These are phyloP conservation scores for Monopterus albus DNA, from an alignment of 2,113 vertebrate genomes.

Conservation along the genomic window DNA sequence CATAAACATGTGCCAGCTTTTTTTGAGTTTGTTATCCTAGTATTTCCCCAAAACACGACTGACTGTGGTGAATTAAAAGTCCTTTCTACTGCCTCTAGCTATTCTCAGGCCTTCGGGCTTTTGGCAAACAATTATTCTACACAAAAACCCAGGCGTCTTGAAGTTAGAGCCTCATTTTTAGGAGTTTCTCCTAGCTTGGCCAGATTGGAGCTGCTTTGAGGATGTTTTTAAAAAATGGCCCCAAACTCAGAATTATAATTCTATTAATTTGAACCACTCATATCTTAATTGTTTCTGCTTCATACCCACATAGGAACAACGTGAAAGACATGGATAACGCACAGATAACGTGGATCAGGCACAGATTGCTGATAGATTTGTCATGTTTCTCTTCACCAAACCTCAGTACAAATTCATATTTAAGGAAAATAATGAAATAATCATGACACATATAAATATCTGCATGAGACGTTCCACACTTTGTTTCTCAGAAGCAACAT, in stretches of 20 bases:
- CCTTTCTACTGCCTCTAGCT: background rate
- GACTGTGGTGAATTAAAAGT: background rate
- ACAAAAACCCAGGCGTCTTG: background rate
- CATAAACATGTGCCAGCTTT: too few species aligned
- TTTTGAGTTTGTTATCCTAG: too few species aligned
- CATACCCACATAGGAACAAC: background rate
- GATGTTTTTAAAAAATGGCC: background rate
- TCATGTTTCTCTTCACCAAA: background rate
- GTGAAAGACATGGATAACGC: background rate
- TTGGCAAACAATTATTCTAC: background rate
- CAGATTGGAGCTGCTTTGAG: background rate
- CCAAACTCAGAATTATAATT: background rate
- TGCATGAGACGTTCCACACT: background rate
- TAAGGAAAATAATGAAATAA: conserved; percentile 6
- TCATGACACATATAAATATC: conserved; percentile 2
- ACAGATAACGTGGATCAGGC: background rate
- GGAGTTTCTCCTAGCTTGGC: too few species aligned
- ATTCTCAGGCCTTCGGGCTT: background rate
- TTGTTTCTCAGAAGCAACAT: conserved; percentile 3
- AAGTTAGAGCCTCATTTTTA: background rate
- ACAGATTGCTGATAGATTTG: background rate
- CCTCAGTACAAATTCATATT: background rate
- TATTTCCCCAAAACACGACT: background rate
- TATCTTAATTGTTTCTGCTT: background rate
- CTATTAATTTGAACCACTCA: background rate